Base-by-base conservation (phyloP, 2,797 vertebrate genomes). In the Anguilla pacifica region DNA sequence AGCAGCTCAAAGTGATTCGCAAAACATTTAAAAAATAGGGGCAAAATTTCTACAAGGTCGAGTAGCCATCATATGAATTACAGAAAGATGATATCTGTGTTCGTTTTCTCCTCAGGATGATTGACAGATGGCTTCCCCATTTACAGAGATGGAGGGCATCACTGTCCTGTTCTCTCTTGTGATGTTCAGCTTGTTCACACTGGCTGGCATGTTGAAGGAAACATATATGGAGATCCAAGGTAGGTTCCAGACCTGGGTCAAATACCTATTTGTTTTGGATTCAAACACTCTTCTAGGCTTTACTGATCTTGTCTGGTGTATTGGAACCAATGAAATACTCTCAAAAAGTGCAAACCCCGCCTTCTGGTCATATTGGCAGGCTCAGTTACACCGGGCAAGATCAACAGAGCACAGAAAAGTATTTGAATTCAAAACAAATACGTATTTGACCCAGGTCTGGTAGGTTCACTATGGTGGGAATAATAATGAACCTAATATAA, bases 161-260 rank as follows among this genome's bases (percentile, higher is more conserved):
- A 91, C 82, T 3, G 92, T 96, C 87, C 1, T 95, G 53, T 94
- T 96, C 86, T 95, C 94, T 55, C 90, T 96, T 31, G 57, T 95
- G 90, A 93, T 95, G 59, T 96, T 96, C 49, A 70, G 89, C 89
- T 91, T 96, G 84, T 93, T 94, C 90, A 94, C 94, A 19, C 89
- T 95, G 15, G 89, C 83, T 46, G 96, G 95, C 87, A 92, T 95
- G 74, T 89, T 96, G 72, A 90, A 74, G 0, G 94, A 96, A 81
- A 89, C 86, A 9, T 87, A 85, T 59, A 82, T 83, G 86, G 6
- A 43, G 13, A 51, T 83, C 1, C 43, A 92, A 51, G 94, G 94
- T 96, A 94, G 6, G 43, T 46, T 46, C 43, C 43, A 46, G 43
- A 46, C 43, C 43, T 46, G 43, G 43, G 43, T 46, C 43, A 46